Evolutionary conservation across 2,797 vertebrate species (phyloP).

Genomic region (Gadopsis marmoratus): DNA sequence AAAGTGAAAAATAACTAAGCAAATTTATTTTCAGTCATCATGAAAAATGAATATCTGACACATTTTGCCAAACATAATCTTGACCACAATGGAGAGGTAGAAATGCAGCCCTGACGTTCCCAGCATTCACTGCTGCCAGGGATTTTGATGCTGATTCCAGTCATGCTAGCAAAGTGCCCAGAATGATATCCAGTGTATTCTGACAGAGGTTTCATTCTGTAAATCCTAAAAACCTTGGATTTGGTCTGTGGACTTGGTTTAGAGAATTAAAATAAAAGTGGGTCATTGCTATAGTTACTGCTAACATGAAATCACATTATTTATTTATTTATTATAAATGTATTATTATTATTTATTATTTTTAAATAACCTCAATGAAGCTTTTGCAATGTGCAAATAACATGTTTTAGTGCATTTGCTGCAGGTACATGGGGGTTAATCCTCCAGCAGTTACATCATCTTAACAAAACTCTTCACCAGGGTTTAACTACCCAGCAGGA

Average conservation of each 20-base stretch:
- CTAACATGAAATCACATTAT: conserved; percentile 13
- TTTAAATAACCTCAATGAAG: conserved; percentile 1
- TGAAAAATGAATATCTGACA: conserved; percentile 53
- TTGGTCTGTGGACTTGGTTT: conserved; percentile 54
- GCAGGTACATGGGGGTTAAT: conserved; percentile 34
- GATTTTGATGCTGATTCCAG: conserved; percentile 59
- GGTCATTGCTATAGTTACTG: conserved; percentile 49
- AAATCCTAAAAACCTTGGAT: conserved; percentile 60
- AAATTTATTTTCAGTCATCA: conserved; percentile 44
- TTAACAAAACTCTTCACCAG: conserved; percentile 40
- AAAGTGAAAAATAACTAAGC: conserved; percentile 46
- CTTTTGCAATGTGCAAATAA: conserved; percentile 7
- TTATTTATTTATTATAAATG: too few species aligned
- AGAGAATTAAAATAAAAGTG: conserved; percentile 61
- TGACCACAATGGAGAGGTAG: conserved; percentile 31
- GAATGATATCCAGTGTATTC: conserved; percentile 54
- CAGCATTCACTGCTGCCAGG: conserved; percentile 43
- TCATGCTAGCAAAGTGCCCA: conserved; percentile 42
- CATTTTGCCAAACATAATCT: conserved; percentile 51
- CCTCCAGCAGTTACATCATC: conserved; percentile 40
- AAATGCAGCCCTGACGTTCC: conserved; percentile 37
- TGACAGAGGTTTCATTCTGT: conserved; percentile 65
- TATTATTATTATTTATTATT: not conserved
- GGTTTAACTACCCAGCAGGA: conserved; percentile 45
- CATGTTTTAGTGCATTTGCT: conserved; percentile 22